Base-by-base conservation (phyloP, 1,140 invertebrate genomes). In the Drosophila truncata region DNA sequence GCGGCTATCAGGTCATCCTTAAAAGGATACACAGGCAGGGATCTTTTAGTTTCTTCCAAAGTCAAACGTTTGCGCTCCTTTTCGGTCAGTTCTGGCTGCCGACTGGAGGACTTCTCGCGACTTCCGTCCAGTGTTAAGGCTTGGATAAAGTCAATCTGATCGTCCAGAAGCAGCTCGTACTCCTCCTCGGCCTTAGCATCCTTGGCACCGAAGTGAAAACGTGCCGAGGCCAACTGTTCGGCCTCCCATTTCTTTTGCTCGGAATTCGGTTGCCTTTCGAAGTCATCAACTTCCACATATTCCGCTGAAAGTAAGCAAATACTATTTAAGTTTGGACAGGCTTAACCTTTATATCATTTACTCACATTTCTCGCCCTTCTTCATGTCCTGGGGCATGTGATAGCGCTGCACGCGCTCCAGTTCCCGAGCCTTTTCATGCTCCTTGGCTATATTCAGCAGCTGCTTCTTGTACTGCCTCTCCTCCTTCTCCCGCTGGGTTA, bases 201-300 rank as follows among this genome's bases (percentile, higher is more conserved):
- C 93, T 97, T 97, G 0, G 99, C 97, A 16, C 99, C 99, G 95
- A 99, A 99, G 82, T 82, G 96, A 95, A 92, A 98, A 96, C 37
- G 95, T 20, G 98, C 98, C n/a, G 97, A 97, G 25, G 96, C 96
- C 94, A 99, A 96, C 93, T 99, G 97, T 93, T 99, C 98, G 64
- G 99, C 97, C 94, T 99, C 99, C 99, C 99, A 99, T 94, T 99
- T 98, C 72, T 96, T 95, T 93, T 99, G 98, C 92, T 99, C 99
- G 8, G 97, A 98, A 93, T 98, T 97, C 2, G 97, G 96, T 37
- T 96, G 95, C 88, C 95, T 96, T 93, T 99, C 97, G 85, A 94
- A 94, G 71, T 97, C 96, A 93, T 98, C 98, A 31, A 98, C 96
- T 93, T 99, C 98, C 57, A 96, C 94, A 93, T 98, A 98, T 67